Base-by-base conservation (phyloP, 37 sponge, comb jelly and placozoan species). In the Chondrilla cf. caribensis region DNA sequence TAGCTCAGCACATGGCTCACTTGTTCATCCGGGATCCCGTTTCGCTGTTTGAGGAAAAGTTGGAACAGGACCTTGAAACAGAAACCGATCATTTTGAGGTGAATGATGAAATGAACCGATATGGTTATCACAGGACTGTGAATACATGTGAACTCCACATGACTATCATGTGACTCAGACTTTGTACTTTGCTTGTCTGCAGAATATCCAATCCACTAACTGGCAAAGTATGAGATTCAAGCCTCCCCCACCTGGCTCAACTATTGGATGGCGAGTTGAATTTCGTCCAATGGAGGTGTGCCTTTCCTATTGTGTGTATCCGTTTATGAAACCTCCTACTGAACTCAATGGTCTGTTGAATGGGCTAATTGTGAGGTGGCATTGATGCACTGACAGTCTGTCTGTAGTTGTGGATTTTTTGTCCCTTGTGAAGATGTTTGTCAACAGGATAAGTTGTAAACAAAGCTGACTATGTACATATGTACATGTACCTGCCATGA, bases 211-310 rank as follows among this genome's bases (percentile, higher is more conserved):
- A 82, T 96, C 96, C 24, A 91, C 99, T 42, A 96, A 98, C 79
- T 98, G 99, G 99, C 94, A 98, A 79, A 93, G 79, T 64, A 96
- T 98, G 95, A 86, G 99, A 26, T 96, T 98, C 88, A 98, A 98
- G 87, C 99, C 99, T 17, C 98, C 98, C 17, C 97, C 99, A 54
- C 88, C 90, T 22, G 84, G 86, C 68, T 93, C 97, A 26, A 70
- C 93, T 67, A 98, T 96, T 47, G 99, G 99, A n/a, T 98, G 99
- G 99, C 82, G 99, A 44, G 96, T 98, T 54, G 99, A 98, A 86
- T 98, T 98, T 77, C 79, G 99, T 41, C 94, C 95, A 25, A 79
- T 87, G 38, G 99, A 98, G 70, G 93, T 93, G 43, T 26, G 85
- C 35, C 8, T 24, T 54, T 54, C 59, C 55, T 54, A 3, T 9